Base-by-base conservation (phyloP, 2,797 vertebrate species). In the Euthynnus affinis region DNA sequence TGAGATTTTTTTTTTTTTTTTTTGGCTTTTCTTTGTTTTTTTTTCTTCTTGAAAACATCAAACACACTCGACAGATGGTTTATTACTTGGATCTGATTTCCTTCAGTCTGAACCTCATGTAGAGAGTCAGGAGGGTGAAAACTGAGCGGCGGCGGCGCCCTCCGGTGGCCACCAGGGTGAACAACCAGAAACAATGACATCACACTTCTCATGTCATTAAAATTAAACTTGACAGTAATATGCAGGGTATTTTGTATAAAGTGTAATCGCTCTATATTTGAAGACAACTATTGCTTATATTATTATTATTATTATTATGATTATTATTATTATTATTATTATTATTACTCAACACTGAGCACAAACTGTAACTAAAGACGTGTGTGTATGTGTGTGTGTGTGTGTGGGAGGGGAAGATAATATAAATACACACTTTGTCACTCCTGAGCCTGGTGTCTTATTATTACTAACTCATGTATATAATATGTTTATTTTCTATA, bases 221-320 rank as follows among this genome's bases (percentile, higher is more conserved):
- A 12, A 59, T 69, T 14, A 51, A 68, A 89, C 76, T 89, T 66
- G 73, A 82, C 87, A 87, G 87, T 74, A 76, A 86, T 83, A 89
- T 91, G 91, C 94, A 94, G 94, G 93, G 93, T 93, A 92, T 95
- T 95, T 94, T 95, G 85, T 95, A 95, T 67, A 86, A 85, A 85
- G 83, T 88, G 81, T 90, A 80, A 82, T 88, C 66, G 71, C 83
- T 89, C 65, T 93, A 92, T 94, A 93, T 91, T 95, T 94, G 82
- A 90, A 92, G 77, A 85, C 75, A 83, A 87, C 66, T 78, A 71
- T 80, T 86, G 73, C 73, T 83, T 65, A 83, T 75, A 68, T 70
- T 80, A 79, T 66, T 71, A 60, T 73, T 52, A 68, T 57, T 60
- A 29, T 61, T 76, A 63, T 65, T 65, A 42, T 60, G 72, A 62